phyloP scores from a whole-genome alignment of 1,140 invertebrate genomes.

The Dinoponera quadriceps region DNA sequence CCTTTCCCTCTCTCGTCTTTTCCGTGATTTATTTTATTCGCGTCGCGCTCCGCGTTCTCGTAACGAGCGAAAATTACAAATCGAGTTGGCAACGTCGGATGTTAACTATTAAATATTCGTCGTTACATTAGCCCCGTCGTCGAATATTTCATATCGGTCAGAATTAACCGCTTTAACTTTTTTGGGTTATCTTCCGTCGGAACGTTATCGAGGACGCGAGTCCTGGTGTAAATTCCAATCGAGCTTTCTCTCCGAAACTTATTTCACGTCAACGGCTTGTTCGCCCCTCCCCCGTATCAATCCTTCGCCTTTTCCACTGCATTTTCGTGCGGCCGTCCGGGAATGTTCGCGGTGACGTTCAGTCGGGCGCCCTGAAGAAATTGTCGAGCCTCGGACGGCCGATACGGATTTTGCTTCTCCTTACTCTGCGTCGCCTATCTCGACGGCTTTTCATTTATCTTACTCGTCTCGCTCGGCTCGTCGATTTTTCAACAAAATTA shows the following conservation, averaged over 20 bases:
- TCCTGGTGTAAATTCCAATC: constrained; percentile 17
- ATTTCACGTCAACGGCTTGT: constrained; percentile 44
- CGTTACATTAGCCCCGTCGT: too few species aligned
- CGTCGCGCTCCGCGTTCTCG: neutral
- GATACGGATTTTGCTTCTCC: constrained; percentile 56
- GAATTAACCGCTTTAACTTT: neutral
- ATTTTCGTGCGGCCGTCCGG: constrained; percentile 19
- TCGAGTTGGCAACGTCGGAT: neutral
- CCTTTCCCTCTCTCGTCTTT: neutral
- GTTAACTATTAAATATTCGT: too few species aligned
- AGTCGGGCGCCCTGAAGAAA: constrained; percentile 46
- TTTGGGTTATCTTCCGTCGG: neutral
- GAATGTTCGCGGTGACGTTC: constrained; percentile 31
- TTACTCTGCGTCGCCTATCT: constrained; percentile 6
- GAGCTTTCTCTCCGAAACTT: constrained; percentile 43
- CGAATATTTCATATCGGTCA: too few species aligned
- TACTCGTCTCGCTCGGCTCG: constrained; percentile 7
- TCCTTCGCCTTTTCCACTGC: constrained; percentile 49
- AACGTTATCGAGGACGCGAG: neutral
- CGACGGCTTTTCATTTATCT: constrained; percentile 69
- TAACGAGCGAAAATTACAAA: neutral
- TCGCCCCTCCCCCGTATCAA: constrained; percentile 12
- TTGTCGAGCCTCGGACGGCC: constrained; percentile 33
- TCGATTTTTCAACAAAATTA: constrained; percentile 32
- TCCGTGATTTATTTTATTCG: constrained; percentile 14